Conservation (phyloP, 2,888 invertebrate genomes). For the Acrobasis consociella region DNA sequence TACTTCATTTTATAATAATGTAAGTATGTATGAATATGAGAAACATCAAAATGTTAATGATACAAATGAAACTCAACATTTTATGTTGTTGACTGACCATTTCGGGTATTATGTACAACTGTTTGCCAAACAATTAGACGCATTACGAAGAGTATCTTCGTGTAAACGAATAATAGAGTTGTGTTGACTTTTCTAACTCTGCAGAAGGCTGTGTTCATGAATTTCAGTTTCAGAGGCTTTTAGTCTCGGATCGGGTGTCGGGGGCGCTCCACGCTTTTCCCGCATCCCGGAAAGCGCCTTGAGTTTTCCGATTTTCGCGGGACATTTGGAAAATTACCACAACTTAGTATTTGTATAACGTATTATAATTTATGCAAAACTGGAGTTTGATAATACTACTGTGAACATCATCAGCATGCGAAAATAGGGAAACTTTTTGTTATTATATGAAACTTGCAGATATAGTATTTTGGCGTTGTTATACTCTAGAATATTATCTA, state of each 20-base stretch:
- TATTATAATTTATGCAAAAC: too few relatives aligned
- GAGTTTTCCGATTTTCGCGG: constrained; percentile 35
- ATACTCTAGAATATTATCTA: too few relatives aligned
- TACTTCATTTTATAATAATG: too few relatives aligned
- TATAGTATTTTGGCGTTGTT: too few relatives aligned
- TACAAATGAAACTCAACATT: too few relatives aligned
- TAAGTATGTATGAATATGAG: too few relatives aligned
- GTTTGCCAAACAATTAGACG: constrained; percentile 22
- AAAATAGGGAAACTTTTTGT: too few relatives aligned
- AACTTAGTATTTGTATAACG: neutral
- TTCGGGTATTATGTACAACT: neutral
- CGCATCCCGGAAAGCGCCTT: constrained; percentile 37
- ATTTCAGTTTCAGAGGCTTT: constrained; percentile 51
- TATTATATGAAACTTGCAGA: too few relatives aligned
- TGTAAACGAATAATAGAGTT: constrained; percentile 17
- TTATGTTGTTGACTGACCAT: neutral
- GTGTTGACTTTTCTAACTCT: constrained; percentile 12
- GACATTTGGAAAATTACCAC: neutral
- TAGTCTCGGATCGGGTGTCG: constrained; percentile 50
- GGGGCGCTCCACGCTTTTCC: constrained; percentile 50
- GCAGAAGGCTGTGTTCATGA: constrained; percentile 26
- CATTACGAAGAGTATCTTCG: constrained; percentile 8
- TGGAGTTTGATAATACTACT: too few relatives aligned
- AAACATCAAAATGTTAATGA: too few relatives aligned
- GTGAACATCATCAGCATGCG: too few relatives aligned